These are phyloP conservation scores for Alcis repandata DNA, from an alignment of 2,888 invertebrate genomes.

Conservation along the genomic window DNA sequence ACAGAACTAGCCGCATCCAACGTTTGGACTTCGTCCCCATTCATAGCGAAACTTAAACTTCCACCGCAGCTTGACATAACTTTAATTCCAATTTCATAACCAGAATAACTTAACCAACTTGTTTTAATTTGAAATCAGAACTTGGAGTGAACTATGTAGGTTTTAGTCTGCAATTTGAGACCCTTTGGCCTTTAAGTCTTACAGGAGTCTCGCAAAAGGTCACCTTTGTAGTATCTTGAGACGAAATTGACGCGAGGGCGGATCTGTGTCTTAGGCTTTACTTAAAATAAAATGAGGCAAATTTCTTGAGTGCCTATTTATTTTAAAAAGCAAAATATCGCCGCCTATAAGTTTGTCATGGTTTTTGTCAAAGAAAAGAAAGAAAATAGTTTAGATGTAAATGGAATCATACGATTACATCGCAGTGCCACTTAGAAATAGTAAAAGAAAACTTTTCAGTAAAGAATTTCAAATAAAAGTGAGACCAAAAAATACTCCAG, in stretches of 20 bases:
- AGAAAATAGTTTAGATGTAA: too few relatives aligned
- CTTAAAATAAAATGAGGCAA: neutral
- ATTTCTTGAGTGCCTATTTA: neutral
- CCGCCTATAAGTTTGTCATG: too few relatives aligned
- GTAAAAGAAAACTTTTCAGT: too few relatives aligned
- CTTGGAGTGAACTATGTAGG: conserved; percentile 27
- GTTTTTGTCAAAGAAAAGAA: too few relatives aligned
- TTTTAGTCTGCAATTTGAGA: conserved; percentile 18
- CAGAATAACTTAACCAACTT: conserved; percentile 37
- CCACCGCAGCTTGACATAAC: conserved; percentile 35
- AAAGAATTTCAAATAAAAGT: too few relatives aligned
- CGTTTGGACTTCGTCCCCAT: neutral
- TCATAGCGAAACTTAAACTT: conserved; percentile 18
- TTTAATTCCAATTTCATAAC: conserved; percentile 41
- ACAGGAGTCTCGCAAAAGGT: conserved; percentile 11
- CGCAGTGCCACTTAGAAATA: too few relatives aligned
- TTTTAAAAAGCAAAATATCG: neutral
- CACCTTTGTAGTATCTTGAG: conserved; percentile 9
- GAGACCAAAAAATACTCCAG: too few relatives aligned
- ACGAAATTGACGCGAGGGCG: conserved; percentile 7
- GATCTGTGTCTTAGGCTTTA: neutral
- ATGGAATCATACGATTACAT: too few relatives aligned
- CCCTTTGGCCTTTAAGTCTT: conserved; percentile 24
- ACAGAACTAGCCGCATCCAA: conserved; percentile 5
- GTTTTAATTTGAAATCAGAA: conserved; percentile 37